phyloP scores from a whole-genome alignment of 2,797 vertebrate genomes.

The Gallirallus australis region DNA sequence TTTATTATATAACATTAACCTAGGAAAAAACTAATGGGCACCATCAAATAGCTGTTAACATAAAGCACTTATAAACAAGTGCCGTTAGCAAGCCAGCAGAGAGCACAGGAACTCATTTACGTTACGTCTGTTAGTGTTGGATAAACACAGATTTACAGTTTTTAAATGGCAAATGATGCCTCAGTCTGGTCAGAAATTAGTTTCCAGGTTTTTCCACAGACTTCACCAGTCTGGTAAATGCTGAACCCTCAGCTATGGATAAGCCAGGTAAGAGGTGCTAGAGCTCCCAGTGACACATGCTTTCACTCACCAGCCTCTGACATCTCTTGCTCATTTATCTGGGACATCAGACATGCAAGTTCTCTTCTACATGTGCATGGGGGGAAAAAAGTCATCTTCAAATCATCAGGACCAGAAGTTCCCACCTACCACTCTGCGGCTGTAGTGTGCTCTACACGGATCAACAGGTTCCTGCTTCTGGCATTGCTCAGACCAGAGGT shows the following conservation, averaged over 20 bases:
- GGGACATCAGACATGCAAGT: neutral
- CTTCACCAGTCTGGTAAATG: neutral
- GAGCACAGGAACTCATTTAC: constrained; percentile 66
- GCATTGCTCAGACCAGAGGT: neutral
- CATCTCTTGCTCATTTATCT: neutral
- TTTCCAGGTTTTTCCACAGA: constrained; percentile 8
- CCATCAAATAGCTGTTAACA: constrained; percentile 74
- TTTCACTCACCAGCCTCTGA: neutral
- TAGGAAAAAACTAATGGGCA: constrained; percentile 71
- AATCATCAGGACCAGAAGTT: neutral
- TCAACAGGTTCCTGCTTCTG: constrained; percentile 1
- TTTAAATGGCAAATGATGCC: neutral
- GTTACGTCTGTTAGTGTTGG: constrained; percentile 24
- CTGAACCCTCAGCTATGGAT: neutral
- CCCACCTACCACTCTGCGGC: neutral
- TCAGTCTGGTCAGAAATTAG: neutral
- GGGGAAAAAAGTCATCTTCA: neutral
- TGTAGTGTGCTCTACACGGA: rapidly evolving
- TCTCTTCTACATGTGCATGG: rapidly evolving
- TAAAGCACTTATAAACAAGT: constrained; percentile 75
- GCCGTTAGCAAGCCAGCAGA: constrained; percentile 67
- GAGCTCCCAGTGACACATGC: neutral
- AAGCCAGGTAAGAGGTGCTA: neutral
- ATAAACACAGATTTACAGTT: constrained; percentile 63
- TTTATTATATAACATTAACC: constrained; percentile 72